Conservation (phyloP, 2,113 vertebrate species). For the Clarias magur region DNA sequence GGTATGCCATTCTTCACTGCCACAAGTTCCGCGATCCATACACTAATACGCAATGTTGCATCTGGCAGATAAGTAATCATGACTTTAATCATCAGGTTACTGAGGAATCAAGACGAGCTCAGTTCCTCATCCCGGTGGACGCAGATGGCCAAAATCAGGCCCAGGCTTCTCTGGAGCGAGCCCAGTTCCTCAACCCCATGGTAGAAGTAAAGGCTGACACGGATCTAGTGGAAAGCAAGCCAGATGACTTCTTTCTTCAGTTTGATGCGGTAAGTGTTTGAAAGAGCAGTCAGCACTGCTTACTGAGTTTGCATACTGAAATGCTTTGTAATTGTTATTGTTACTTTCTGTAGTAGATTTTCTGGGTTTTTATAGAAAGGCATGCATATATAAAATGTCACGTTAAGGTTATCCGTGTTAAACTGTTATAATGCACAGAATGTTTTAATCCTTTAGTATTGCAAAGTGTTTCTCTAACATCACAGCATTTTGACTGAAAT, state of each 20-base stretch:
- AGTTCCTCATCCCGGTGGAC: constrained; percentile 84
- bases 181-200: constrained; percentile 95
- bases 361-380: not conserved
- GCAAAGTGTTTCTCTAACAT: not conserved
- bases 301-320: not conserved
- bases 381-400: not conserved
- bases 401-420: not conserved
- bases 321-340: not conserved
- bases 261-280: constrained; percentile 83
- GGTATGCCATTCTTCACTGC: constrained; percentile 66
- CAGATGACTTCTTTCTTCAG: constrained; percentile 84
- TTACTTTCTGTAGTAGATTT: not conserved
- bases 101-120: constrained; percentile 80
- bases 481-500: not conserved
- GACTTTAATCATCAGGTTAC: constrained; percentile 73
- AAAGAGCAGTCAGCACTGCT: not conserved
- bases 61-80: not conserved
- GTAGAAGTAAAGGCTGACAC: constrained; percentile 87
- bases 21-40: not conserved
- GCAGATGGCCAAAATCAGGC: constrained; percentile 83
- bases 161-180: constrained; percentile 84
- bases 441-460: not conserved
- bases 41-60: not conserved
- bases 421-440: not conserved
- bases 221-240: constrained; percentile 76